Conservation (phyloP, 1,140 invertebrate species). For the Hesperophylax magnus region DNA sequence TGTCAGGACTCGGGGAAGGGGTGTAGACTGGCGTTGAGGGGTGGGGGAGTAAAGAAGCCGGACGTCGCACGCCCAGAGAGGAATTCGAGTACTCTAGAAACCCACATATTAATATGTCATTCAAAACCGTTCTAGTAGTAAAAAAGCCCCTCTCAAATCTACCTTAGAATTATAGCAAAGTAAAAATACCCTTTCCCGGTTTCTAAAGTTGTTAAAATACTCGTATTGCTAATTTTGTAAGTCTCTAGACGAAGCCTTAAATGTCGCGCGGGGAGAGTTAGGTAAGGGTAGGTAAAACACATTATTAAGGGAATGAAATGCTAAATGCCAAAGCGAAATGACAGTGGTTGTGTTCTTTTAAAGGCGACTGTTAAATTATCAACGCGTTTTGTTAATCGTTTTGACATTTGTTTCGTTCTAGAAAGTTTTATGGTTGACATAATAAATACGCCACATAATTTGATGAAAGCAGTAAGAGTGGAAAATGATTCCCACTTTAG, state of each 20-base stretch:
- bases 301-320: constrained; percentile 35
- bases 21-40: neutral
- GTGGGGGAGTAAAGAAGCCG: neutral
- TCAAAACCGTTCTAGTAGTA: constrained; percentile 7
- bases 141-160: neutral
- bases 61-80: constrained; percentile 22
- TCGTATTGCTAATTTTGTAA: neutral
- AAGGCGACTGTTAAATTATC: constrained; percentile 9
- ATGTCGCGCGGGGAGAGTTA: constrained; percentile 11
- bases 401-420: constrained; percentile 24
- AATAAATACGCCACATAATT: no score
- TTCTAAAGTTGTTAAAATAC: neutral
- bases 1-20: constrained; percentile 40
- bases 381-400: constrained; percentile 22
- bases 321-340: constrained; percentile 38
- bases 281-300: neutral
- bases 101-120: neutral
- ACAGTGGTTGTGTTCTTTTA: constrained; percentile 21
- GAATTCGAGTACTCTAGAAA: constrained; percentile 7
- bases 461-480: no score
- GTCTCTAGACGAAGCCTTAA: constrained; percentile 1
- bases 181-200: neutral
- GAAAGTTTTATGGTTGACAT: neutral
- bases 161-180: neutral
- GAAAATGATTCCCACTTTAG: no score